Conservation (phyloP, 2,113 vertebrate genomes). For the Merops nubicus region DNA sequence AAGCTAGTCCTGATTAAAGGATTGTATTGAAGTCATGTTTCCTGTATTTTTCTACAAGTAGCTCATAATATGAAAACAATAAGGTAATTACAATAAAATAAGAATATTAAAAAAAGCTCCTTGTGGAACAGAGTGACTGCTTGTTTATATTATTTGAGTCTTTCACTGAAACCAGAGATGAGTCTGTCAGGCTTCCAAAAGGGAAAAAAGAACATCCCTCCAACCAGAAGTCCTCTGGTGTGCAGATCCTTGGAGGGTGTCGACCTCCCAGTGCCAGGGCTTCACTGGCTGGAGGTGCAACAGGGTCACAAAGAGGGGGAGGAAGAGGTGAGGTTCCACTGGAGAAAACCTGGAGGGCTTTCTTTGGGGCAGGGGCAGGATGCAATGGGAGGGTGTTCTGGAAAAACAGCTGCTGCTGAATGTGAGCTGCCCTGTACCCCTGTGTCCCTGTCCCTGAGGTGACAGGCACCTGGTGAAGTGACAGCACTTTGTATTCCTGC, state of each 20-base stretch:
- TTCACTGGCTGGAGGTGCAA: constrained; percentile 36
- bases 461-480: background rate
- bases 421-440: no score
- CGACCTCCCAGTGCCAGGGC: constrained; percentile 14
- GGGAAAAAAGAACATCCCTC: background rate
- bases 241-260: background rate
- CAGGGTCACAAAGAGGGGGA: background rate
- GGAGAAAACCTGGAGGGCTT: background rate
- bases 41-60: constrained; percentile 80
- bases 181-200: constrained; percentile 38
- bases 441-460: background rate
- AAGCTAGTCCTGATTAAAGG: constrained; percentile 55
- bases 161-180: constrained; percentile 73
- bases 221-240: background rate
- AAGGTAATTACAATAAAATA: constrained; percentile 73
- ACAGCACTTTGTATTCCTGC: background rate
- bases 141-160: constrained; percentile 56
- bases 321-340: background rate
- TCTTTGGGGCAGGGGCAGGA: background rate
- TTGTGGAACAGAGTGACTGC: constrained; percentile 58
- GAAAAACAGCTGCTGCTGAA: background rate
- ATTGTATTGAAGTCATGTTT: constrained; percentile 73
- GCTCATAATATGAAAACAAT: constrained; percentile 79
- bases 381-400: background rate
- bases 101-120: constrained; percentile 58